These are phyloP conservation scores for Adoxophyes honmai DNA, from an alignment of 1,140 invertebrate genomes.

Conservation along the genomic window DNA sequence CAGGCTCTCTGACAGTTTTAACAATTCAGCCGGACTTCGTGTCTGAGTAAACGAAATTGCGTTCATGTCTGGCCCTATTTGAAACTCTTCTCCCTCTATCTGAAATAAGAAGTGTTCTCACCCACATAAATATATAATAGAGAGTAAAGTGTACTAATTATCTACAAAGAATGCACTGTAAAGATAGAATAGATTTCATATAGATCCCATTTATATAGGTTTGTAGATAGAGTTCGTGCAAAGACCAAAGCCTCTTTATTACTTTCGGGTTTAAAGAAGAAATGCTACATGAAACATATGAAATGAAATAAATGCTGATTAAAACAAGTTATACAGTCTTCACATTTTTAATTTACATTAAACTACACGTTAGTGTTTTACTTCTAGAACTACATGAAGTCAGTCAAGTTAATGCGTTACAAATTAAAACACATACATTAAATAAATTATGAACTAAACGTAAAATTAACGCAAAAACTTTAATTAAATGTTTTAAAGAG, in stretches of 20 bases:
- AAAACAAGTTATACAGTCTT: conserved; percentile 22
- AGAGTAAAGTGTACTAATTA: conserved; percentile 23
- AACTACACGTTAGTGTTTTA: conserved; percentile 49
- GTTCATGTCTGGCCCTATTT: conserved; percentile 72
- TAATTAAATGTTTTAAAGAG: conserved; percentile 35
- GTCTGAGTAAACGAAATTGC: conserved; percentile 73
- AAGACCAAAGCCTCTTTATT: conserved; percentile 75
- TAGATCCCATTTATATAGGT: too few species aligned
- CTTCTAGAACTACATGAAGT: conserved; percentile 32
- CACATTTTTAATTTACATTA: conserved; percentile 27
- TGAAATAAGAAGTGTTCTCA: conserved; percentile 75
- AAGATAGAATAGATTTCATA: conserved; percentile 22
- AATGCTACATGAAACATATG: conserved; percentile 27
- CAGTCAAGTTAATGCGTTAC: conserved; percentile 30
- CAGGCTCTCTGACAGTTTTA: conserved; percentile 70
- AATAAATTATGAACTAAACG: not conserved
- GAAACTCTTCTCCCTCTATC: conserved; percentile 74
- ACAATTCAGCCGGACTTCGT: conserved; percentile 70
- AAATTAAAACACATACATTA: not conserved
- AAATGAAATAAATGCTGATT: conserved; percentile 22
- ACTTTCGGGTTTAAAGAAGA: conserved; percentile 46
- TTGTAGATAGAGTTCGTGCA: conserved; percentile 45
- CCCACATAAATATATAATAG: conserved; percentile 65
- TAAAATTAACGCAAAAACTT: conserved; percentile 34
- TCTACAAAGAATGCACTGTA: conserved; percentile 20